Conservation (phyloP, 2,797 vertebrate species). For the Valencia hispanica region DNA sequence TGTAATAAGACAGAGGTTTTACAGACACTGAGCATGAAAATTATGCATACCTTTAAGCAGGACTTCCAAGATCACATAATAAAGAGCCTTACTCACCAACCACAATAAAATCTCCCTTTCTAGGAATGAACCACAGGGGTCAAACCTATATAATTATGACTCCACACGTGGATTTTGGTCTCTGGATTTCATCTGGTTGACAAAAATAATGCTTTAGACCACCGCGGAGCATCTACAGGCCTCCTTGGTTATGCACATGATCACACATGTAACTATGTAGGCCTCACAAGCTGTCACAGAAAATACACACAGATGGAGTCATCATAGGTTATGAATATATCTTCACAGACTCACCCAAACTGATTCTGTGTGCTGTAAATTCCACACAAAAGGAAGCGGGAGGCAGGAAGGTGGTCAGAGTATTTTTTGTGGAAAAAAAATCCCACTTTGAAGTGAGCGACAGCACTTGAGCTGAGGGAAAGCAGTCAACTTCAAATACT, state of each 20-base stretch:
- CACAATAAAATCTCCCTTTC: conserved; percentile 39
- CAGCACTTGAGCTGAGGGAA: conserved; percentile 48
- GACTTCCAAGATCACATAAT: conserved; percentile 12
- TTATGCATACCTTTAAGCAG: conserved; percentile 18
- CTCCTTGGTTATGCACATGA: conserved; percentile 38
- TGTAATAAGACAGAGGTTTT: conserved; percentile 26
- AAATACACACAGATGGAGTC: conserved; percentile 32
- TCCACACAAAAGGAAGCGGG: conserved; percentile 43
- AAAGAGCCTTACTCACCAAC: conserved; percentile 47
- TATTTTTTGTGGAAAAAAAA: conserved; percentile 58
- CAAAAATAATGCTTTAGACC: conserved; percentile 53
- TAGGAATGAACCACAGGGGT: conserved; percentile 58
- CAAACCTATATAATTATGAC: conserved; percentile 42
- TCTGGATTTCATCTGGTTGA: conserved; percentile 62
- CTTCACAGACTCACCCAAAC: conserved; percentile 44
- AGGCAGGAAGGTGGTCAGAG: conserved; percentile 33
- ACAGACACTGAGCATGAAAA: conserved; percentile 32
- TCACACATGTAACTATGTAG: conserved; percentile 18
- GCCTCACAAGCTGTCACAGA: conserved; percentile 28
- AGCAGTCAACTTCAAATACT: conserved; percentile 68
- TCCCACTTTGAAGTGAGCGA: conserved; percentile 64
- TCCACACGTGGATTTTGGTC: conserved; percentile 33
- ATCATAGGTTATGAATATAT: conserved; percentile 57
- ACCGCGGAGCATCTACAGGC: conserved; percentile 42
- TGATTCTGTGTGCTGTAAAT: conserved; percentile 52